Percentiles rank a stretch among this genome's conserved stretches.
Conservation (phyloP, 2,797 vertebrate genomes). For the Cirrhinus mrigala region DNA sequence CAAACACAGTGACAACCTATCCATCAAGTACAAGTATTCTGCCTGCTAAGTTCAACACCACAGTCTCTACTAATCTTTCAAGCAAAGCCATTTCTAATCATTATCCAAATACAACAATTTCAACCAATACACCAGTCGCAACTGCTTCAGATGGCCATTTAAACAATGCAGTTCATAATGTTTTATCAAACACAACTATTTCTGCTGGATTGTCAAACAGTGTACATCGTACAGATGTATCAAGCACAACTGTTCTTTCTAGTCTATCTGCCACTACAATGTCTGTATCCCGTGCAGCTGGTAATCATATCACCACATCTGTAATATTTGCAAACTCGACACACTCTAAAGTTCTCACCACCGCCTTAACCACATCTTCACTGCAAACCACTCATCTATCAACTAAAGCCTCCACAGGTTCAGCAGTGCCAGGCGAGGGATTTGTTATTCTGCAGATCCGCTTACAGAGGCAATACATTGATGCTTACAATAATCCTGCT, state of each 20-base stretch:
- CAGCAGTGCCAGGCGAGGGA: neutral
- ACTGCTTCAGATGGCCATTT: neutral
- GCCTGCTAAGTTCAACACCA: neutral
- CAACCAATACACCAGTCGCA: neutral
- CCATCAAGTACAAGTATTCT: neutral
- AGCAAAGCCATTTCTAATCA: neutral
- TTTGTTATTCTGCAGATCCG: neutral
- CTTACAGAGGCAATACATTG: neutral
- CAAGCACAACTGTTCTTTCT: neutral
- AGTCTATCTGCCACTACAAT: neutral
- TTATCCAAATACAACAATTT: neutral
- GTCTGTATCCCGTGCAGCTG: neutral
- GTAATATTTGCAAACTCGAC: neutral
- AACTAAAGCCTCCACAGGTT: neutral
- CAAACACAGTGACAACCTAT: neutral
- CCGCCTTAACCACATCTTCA: neutral
- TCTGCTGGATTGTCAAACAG: neutral
- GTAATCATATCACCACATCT: neutral
- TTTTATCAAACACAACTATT: neutral
- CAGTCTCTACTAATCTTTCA: neutral
- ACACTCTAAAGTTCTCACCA: neutral
- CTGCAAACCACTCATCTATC: neutral
- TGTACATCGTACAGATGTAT: neutral
- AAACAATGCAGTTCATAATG: neutral
- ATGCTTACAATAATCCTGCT: constrained; percentile 7